Evolutionary conservation across 2,113 vertebrate species (phyloP).

Genomic region (Anguilla japonica): DNA sequence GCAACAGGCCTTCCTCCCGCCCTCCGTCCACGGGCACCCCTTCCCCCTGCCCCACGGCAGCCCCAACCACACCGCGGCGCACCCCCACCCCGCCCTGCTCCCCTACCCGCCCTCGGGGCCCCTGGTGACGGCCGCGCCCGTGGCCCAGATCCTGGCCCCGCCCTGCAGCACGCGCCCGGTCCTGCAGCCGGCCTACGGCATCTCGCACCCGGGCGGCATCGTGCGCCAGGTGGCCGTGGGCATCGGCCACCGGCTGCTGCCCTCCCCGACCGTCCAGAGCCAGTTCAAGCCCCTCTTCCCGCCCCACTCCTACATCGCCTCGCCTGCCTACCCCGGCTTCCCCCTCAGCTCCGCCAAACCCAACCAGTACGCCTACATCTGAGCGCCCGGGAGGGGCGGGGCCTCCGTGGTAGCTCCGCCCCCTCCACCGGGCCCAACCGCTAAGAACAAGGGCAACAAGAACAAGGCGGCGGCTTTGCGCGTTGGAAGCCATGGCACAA

Average conservation of each 20-base stretch:
- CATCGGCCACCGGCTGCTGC: conserved; percentile 90
- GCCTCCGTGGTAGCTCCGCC: conserved; percentile 28
- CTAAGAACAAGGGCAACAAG: conserved; percentile 54
- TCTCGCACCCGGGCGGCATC: conserved; percentile 82
- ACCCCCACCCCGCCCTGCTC: conserved; percentile 84
- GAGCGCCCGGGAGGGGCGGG: conserved; percentile 63
- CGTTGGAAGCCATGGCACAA: conserved; percentile 93
- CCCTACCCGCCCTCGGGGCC: conserved; percentile 82
- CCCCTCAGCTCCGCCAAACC: conserved; percentile 95
- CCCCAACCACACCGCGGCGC: conserved; percentile 80
- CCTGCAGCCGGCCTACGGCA: conserved; percentile 82
- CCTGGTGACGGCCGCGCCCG: conserved; percentile 80
- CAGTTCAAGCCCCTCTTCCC: conserved; percentile 93
- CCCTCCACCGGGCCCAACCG: neutral
- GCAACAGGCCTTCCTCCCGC: conserved; percentile 88
- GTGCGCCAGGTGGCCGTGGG: conserved; percentile 92
- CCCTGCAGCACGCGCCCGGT: conserved; percentile 86
- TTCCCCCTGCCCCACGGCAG: conserved; percentile 91
- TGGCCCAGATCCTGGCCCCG: conserved; percentile 91
- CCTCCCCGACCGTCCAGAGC: conserved; percentile 91
- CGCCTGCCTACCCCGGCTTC: conserved; percentile 90
- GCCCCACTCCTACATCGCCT: conserved; percentile 92
- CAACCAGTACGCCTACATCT: conserved; percentile 97
- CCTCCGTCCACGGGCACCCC: conserved; percentile 78
- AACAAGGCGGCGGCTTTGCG: conserved; percentile 75